Evolutionary conservation across 2,113 vertebrate species (phyloP).

Genomic region (Megaleporinus macrocephalus): DNA sequence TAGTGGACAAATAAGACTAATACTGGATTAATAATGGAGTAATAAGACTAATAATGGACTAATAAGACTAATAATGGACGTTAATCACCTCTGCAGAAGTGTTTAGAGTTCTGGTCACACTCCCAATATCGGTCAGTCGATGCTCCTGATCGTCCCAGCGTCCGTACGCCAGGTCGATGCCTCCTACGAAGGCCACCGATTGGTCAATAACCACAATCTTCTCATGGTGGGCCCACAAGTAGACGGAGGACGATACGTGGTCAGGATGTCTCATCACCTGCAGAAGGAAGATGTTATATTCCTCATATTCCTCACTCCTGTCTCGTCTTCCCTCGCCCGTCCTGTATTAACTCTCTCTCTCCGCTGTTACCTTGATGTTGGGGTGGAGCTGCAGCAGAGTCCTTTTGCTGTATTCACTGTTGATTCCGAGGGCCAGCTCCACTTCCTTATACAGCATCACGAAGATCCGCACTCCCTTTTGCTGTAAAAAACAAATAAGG

Average conservation of each 20-base stretch:
- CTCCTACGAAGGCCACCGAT: conserved; percentile 91
- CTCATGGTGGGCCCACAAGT: conserved; percentile 98
- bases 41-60: no score
- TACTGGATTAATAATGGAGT: no score
- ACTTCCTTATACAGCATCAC: conserved; percentile 97
- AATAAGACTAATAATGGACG: no score
- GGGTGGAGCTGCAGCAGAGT: conserved; percentile 86
- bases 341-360: not conserved
- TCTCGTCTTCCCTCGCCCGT: not conserved
- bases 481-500: conserved; percentile 74
- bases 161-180: conserved; percentile 94
- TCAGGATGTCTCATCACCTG: conserved; percentile 98
- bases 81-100: conserved; percentile 48
- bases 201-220: conserved; percentile 93
- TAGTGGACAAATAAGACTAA: no score
- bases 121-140: conserved; percentile 91
- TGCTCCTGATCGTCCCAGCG: conserved; percentile 95
- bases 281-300: not conserved
- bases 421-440: conserved; percentile 94
- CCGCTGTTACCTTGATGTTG: conserved; percentile 89
- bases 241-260: conserved; percentile 92
- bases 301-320: not conserved
- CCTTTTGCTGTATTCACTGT: conserved; percentile 94
- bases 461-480: conserved; percentile 93
- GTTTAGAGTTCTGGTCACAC: conserved; percentile 66